Evolutionary conservation across 2,797 vertebrate species (phyloP), one percentile per base, ranked within the genome.

Genomic region (Semotilus atromaculatus): DNA sequence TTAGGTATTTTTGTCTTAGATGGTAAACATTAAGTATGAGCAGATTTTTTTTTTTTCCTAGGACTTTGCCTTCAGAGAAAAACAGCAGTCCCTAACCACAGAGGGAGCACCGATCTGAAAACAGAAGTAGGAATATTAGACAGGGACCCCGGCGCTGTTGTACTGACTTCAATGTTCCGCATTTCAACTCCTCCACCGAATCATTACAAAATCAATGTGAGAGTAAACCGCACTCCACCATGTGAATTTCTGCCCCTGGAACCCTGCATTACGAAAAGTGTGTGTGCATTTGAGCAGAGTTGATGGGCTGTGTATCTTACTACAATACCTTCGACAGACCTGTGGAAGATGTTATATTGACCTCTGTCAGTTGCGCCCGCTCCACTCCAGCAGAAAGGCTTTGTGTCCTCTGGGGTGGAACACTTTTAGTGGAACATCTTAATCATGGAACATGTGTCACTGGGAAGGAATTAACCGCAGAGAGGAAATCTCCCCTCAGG

Each of bases 391-490:
- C 23, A 68, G 73, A 82, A 81, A 86, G 38, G 36, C 72, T 68
- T 29, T 36, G 71, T 80, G 70, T 82, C 71, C 88, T 81, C 85
- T 83, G 83, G 86, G 64, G 67, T 85, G 82, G 71, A 86, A 88
- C 76, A 76, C 80, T 60, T 75, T 79, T 78, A 86, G 67, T 86
- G 86, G 82, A 86, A 87, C 76, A 78, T 82, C 77, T 85, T 82
- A 74, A 78, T 85, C 70, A 70, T 31, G 38, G 38, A 67, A 68
- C 68, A 83, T 60, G 85, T 86, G 78, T 88, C 85, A 85, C 79
- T 53, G 81, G 64, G 58, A 73, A 82, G 68, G 74, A 90, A 86
- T 88, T 87, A 90, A 90, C 72, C 67, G 77, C 72, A 79, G 80
- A 81, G 82, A 83, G 77, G 45, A 83, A 80, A 83, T 43, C 78